Evolutionary conservation across 2,113 vertebrate genomes (phyloP), one percentile per base, ranked within the genome.

Genomic region (Microtus richardsoni): DNA sequence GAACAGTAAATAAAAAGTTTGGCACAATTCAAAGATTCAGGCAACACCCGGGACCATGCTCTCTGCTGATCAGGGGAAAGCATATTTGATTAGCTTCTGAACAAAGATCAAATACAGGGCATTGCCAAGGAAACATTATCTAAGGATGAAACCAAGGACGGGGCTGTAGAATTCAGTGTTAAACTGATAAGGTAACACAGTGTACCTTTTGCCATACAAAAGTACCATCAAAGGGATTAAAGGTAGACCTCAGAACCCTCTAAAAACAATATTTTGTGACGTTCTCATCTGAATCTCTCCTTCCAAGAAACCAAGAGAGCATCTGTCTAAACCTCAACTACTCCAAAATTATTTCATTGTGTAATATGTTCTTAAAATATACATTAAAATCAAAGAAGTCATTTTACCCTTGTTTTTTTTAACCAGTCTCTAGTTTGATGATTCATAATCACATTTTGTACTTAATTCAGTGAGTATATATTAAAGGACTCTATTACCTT

Each of bases 41-140:
- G 62, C 39, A 66, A 47, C 28, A 14, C 5, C 58, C 44, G 39
- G n/a, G 60, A 84, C 12, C 58, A 84, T 33, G 9, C 26, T 33
- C 17, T 68, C 41, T 66, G 62, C 58, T 85, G 83, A 66, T 44
- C 26, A 85, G 39, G 30, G 5, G 30, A 7, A 86, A 68, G 21
- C 41, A 49, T 49, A 52, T 30, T 41, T 92, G 19, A 73, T 73
- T 77, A 28, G 52, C 44, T 96, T 95, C 78, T 77, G 70, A 91
- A 92, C n/a, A 86, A 77, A 91, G 26, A 92, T 77, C 21, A 86
- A 73, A 85, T 73, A 26, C 52, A 89, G 52, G 64, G 16, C 33
- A 89, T 5, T 83, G n/a, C 83, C 87, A 95, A 73, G 19, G 94
- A 97, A 94, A 95, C 41, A 80, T 49, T 60, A 64, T 71, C 52